Evolutionary conservation across 2,888 invertebrate species (phyloP), one percentile per base, ranked within the genome.

Genomic region (Geophilus truncorum): DNA sequence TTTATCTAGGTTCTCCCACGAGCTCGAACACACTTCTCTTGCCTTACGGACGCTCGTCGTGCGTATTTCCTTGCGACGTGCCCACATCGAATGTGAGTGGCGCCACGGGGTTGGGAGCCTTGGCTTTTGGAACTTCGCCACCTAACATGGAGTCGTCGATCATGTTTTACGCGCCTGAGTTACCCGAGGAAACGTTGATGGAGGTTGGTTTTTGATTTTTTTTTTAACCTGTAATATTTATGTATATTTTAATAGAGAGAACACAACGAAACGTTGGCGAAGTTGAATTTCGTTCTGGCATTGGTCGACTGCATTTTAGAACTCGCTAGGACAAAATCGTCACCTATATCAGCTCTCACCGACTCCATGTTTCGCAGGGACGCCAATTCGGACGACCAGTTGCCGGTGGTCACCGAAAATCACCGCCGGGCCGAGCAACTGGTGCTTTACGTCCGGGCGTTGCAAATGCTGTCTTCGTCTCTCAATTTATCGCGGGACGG

Each of bases 221-320:
- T n/a, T n/a, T n/a, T n/a, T n/a, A n/a, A n/a, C n/a, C n/a, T n/a
- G n/a, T n/a, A n/a, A n/a, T n/a, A n/a, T n/a, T n/a, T n/a, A n/a
- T n/a, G n/a, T n/a, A n/a, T n/a, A n/a, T n/a, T n/a, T n/a, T n/a
- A n/a, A 0, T 89, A 94, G 92, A 93, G 94, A 86, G 96, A 96
- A 88, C 97, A 98, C 89, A 97, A 96, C 89, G 96, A 97, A 87
- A 97, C 96, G 76, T 90, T 99, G 88, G 96, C 97, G 23, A 98
- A 98, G 88, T 90, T 99, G 84, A 96, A 97, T 89, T 99, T 98
- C 89, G 97, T 98, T 83, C 90, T 97, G 85, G 96, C 97, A 83
- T 89, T 99, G 83, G 96, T 96, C 83, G 97, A 97, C 87, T 96
- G 97, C 86, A 93, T 99, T 81, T 91, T 96, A 83, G 97, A 97